Percentiles rank a stretch among this genome's conserved stretches.
These are phyloP conservation scores for Lasioglossum baleicum DNA, from an alignment of 1,140 invertebrate species.

Conservation along the genomic window DNA sequence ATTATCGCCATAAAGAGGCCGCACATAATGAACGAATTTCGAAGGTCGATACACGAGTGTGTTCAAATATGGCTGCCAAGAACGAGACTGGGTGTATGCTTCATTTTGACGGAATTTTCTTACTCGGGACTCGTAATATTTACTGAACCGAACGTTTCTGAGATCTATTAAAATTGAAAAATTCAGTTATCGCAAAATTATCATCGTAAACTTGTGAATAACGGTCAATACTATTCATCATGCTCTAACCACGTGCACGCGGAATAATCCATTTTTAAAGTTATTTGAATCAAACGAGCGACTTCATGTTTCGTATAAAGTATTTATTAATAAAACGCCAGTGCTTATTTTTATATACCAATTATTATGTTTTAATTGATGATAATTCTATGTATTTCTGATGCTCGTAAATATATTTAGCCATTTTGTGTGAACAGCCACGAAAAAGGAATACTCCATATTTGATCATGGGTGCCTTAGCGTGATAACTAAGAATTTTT, in stretches of 20 bases:
- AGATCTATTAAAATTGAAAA: neutral
- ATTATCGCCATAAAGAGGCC: neutral
- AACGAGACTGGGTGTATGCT: neutral
- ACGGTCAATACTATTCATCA: neutral
- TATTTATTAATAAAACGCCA: neutral
- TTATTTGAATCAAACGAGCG: neutral
- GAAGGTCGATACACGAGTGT: neutral
- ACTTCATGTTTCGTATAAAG: neutral
- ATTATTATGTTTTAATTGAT: neutral
- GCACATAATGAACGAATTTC: neutral
- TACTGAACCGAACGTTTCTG: neutral
- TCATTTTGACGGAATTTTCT: neutral
- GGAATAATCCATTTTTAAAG: neutral
- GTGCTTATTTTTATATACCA: neutral
- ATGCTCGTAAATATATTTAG: constrained; percentile 16
- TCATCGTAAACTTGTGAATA: no score
- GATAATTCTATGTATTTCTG: neutral
- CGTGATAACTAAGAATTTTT: neutral
- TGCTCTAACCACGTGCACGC: constrained; percentile 17
- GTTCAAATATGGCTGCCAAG: constrained; percentile 52
- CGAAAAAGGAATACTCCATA: constrained; percentile 47
- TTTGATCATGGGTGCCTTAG: constrained; percentile 29
- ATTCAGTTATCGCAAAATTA: neutral
- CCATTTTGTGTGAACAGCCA: constrained; percentile 56
- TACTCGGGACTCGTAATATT: neutral